Evolutionary conservation across 2,888 invertebrate genomes (phyloP), one percentile per base, ranked within the genome.

Genomic region (Dynastes maya): DNA sequence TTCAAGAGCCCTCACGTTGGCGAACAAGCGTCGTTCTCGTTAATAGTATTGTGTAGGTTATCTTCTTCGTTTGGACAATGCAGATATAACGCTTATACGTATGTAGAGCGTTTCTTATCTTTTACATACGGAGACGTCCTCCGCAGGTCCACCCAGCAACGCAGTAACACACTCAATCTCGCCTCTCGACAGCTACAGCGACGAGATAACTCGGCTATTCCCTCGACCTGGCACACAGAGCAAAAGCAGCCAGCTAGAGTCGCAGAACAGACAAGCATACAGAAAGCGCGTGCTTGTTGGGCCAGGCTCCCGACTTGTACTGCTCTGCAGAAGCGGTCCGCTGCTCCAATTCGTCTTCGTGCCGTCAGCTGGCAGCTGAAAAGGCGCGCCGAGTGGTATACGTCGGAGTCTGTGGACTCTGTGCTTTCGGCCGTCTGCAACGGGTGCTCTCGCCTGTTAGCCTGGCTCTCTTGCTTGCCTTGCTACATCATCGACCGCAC

Each of bases 401-500:
- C 55, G 22, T 58, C 55, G 55, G 22, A 16, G 55, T 58, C 22
- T 65, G 65, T 16, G 16, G 61, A 61, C 22, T 63, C 40, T 45
- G 40, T 45, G 61, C 49, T 49, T n/a, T 61, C 16, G 37, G 45
- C 22, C 22, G 51, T 29, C 4, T 51, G 29, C 29, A 27, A 51
- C 16, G 16, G 55, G 22, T 22, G 16, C 22, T 16, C 16, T 13
- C 16, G 53, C 53, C n/a, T 13, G 53, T 13, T 22, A 58, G 6
- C 55, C 37, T 55, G 16, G 16, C 22, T 37, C 71, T 37, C 16
- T 29, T 49, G 49, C 68, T 40, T 75, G 40, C 16, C 22, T 75
- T 67, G 76, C 76, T 76, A 72, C 79, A 78, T 81, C 82, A 81
- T 81, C 82, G 82, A 82, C 82, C 82, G 82, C 82, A 81, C 81